Percentiles rank a stretch among this genome's conserved stretches.
Conservation (phyloP, 2,888 invertebrate genomes). For the Argyresthia goedartella region DNA sequence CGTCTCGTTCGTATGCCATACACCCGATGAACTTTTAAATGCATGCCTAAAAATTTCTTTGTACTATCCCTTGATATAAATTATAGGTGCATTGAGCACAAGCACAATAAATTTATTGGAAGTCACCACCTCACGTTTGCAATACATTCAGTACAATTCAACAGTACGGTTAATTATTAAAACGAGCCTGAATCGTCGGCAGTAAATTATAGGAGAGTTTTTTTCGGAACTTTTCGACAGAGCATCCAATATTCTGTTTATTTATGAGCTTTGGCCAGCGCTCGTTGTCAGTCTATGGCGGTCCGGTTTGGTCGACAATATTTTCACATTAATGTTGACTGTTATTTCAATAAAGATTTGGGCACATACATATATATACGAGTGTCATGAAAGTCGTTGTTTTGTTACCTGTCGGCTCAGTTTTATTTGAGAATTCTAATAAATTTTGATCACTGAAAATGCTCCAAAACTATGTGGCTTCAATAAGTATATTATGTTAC, state of each 20-base stretch:
- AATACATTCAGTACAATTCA: too few species aligned
- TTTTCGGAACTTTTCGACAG: conserved; percentile 48
- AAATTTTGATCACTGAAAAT: too few species aligned
- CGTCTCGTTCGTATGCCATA: too few species aligned
- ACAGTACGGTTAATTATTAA: conserved; percentile 45
- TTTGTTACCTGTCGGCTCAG: neutral
- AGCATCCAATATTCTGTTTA: conserved; percentile 65
- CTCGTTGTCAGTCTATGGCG: conserved; percentile 27
- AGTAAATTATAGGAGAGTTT: conserved; percentile 58
- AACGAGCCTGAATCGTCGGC: conserved; percentile 56
- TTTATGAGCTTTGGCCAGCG: conserved; percentile 62
- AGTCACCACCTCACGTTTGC: too few species aligned
- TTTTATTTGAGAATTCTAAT: neutral
- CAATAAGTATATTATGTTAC: too few species aligned
- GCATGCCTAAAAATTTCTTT: too few species aligned
- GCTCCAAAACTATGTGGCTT: too few species aligned
- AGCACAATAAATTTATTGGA: too few species aligned
- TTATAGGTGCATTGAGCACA: neutral
- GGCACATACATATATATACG: conserved; percentile 15
- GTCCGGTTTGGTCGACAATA: conserved; percentile 50
- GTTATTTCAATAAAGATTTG: conserved; percentile 48
- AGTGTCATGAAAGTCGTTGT: neutral
- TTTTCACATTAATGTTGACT: conserved; percentile 24
- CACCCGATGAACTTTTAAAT: too few species aligned
- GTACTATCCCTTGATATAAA: neutral